Evolutionary conservation across 1,140 invertebrate genomes (phyloP), one percentile per base, ranked within the genome.

Genomic region (Drosophila funebris): DNA sequence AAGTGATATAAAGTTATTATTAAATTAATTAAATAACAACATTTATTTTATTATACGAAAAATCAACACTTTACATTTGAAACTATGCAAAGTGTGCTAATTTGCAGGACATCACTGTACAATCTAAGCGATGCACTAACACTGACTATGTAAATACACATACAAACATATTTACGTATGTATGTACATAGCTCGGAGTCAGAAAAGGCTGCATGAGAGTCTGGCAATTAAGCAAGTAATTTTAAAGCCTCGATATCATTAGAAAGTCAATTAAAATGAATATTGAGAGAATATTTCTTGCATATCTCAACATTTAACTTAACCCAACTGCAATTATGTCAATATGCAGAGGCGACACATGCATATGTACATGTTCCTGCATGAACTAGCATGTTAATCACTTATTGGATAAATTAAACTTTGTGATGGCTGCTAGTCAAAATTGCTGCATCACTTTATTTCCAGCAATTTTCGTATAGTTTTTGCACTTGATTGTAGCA

Each of bases 391-490:
- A 60, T 68, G 61, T 57, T 71, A 66, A 71, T 71, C 31, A 66
- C 61, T 37, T 66, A 57, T 66, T n/a, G 16, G 52, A 24, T 27
- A 71, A 71, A 71, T 66, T 71, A 43, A 66, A 71, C 66, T 66
- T 66, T 71, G 52, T 53, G 46, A 48, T 73, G 46, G 56, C 70
- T 33, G 24, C 22, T 11, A 31, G 70, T 56, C 58, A 68, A 71
- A 71, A 71, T 80, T 36, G 62, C 68, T 72, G 74, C 74, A 78
- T 61, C 79, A 74, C 77, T 79, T 66, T 41, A 71, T 54, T 50
- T 46, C 13, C 64, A 71, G 53, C 58, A 58, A 37, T 78, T 69
- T 66, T 20, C 24, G 29, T 44, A 20, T 56, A 54, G 13, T 57
- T 64, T 29, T 56, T 54, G 5, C 31, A 48, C 24, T 63, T 72